phyloP scores from a whole-genome alignment of 2,797 vertebrate species.

The Agapornis canus region DNA sequence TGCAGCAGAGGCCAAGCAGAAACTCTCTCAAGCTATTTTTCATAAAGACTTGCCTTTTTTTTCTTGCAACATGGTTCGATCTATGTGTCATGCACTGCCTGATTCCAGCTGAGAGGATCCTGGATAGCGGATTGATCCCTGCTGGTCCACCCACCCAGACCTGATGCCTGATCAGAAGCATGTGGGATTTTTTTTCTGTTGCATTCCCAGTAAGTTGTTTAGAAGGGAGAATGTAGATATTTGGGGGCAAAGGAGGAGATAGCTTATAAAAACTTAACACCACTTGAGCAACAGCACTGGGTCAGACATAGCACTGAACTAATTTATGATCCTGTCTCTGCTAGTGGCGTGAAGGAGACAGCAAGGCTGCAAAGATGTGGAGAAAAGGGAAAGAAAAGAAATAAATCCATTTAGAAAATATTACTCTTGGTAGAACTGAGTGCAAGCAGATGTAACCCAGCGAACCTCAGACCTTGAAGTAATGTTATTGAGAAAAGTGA shows the following conservation, averaged over 20 bases:
- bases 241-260: not conserved
- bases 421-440: not conserved
- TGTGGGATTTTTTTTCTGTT: not conserved
- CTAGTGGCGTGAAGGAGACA: not conserved
- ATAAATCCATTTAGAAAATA: not conserved
- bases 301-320: not conserved
- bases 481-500: not conserved
- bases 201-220: not conserved
- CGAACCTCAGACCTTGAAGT: conserved; percentile 29
- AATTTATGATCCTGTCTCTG: conserved; percentile 7
- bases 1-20: conserved; percentile 25
- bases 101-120: not conserved
- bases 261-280: not conserved
- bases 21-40: not conserved
- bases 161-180: not conserved
- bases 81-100: not conserved
- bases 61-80: not conserved
- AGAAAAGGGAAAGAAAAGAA: conserved; percentile 7
- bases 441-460: conserved; percentile 28
- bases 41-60: not conserved
- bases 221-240: not conserved
- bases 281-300: not conserved
- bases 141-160: not conserved
- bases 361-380: not conserved
- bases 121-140: not conserved